phyloP scores from a whole-genome alignment of 2,797 vertebrate species.

The Phoeniculus purpureus region DNA sequence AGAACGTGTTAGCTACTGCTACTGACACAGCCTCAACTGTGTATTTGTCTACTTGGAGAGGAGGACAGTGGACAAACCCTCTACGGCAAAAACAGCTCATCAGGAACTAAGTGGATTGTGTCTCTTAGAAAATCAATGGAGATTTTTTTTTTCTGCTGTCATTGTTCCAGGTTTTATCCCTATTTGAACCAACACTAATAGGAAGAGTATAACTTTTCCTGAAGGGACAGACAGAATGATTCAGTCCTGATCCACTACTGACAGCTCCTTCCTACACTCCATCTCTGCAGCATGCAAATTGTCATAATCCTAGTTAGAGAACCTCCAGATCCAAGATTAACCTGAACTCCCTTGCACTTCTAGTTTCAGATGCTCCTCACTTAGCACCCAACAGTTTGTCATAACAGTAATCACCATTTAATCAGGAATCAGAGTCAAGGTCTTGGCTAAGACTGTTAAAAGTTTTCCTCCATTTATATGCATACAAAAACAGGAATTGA shows the following conservation, averaged over 20 bases:
- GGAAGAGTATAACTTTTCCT: background rate
- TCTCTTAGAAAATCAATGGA: background rate
- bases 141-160: background rate
- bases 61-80: background rate
- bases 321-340: slow-evolving; percentile 20
- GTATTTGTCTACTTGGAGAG: background rate
- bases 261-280: background rate
- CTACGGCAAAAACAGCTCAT: background rate
- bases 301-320: background rate
- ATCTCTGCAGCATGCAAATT: background rate
- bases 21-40: background rate
- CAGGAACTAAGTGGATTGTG: background rate
- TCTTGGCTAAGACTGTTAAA: background rate
- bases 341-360: background rate
- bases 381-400: slow-evolving; percentile 4
- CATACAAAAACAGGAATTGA: background rate
- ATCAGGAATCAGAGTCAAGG: background rate
- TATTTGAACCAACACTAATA: background rate
- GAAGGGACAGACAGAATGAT: background rate
- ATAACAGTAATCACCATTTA: background rate
- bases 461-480: background rate
- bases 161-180: background rate
- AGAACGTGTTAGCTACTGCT: background rate
- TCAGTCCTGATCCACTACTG: background rate
- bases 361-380: background rate